These are phyloP conservation scores for Haliclona indistincta DNA, from an alignment of 37 sponge, comb jelly and placozoan genomes.

Conservation along the genomic window DNA sequence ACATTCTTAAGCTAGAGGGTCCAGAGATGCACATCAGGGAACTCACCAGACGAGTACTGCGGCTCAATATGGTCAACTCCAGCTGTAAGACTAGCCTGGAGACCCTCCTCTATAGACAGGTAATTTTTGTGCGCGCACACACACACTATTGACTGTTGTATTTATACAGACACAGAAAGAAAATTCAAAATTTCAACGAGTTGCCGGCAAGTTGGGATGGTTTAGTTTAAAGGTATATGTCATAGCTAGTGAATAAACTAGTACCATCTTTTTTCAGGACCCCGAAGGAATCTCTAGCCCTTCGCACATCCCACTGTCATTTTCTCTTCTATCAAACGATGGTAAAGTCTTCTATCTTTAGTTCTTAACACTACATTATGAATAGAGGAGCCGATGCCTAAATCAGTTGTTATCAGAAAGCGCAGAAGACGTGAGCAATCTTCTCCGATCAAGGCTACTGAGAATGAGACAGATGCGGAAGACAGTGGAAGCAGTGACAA, in stretches of 20 bases:
- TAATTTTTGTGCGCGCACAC: too few relatives aligned
- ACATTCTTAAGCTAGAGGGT: constrained; percentile 52
- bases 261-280: not conserved
- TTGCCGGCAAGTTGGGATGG: constrained; percentile 61
- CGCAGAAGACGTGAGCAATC: too few relatives aligned
- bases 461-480: too few relatives aligned
- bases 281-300: too few relatives aligned
- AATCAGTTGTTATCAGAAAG: not conserved
- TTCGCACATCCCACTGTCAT: too few relatives aligned
- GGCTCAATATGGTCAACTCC: constrained; percentile 63
- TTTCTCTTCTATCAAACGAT: too few relatives aligned
- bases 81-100: constrained; percentile 67
- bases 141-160: too few relatives aligned
- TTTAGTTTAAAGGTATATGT: constrained; percentile 24
- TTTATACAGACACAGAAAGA: constrained; percentile 4
- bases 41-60: constrained; percentile 46
- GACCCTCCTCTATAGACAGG: constrained; percentile 64
- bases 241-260: not conserved
- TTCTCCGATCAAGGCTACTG: too few relatives aligned
- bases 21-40: constrained; percentile 72
- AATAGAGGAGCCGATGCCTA: not conserved
- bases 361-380: not conserved
- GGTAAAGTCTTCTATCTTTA: not conserved
- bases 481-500: constrained; percentile 15
- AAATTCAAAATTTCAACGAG: constrained; percentile 56